Conservation (phyloP, 2,113 vertebrate species). For the Eidolon helvum region DNA sequence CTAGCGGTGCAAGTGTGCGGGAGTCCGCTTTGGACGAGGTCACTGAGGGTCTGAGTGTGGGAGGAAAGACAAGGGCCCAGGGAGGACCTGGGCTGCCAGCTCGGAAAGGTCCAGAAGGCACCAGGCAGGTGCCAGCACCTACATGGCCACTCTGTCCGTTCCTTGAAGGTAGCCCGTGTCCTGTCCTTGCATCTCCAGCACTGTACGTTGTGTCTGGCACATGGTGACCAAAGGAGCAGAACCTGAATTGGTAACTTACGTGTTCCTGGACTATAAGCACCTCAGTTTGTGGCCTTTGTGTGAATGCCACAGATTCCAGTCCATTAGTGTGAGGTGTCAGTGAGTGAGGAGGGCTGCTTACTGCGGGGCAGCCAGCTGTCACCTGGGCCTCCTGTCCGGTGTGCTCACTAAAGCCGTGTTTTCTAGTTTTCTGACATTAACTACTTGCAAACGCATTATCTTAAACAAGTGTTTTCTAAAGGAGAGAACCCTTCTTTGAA, state of each 20-base stretch:
- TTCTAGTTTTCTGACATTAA: not conserved
- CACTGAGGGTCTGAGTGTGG: not conserved
- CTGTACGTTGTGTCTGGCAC: not conserved
- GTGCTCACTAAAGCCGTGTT: not conserved
- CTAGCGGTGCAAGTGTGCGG: not conserved
- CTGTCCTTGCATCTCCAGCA: rapidly evolving
- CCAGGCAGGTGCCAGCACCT: not conserved
- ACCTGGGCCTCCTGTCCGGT: not conserved
- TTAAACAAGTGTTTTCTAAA: not conserved
- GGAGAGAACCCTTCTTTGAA: not conserved
- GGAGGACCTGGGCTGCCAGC: not conserved
- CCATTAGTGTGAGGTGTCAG: not conserved
- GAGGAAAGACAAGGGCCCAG: not conserved
- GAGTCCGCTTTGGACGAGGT: not conserved
- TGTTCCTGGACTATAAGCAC: not conserved
- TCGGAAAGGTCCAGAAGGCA: rapidly evolving
- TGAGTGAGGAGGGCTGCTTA: not conserved
- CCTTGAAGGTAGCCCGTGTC: not conserved
- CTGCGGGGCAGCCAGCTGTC: not conserved
- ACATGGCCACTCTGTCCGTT: rapidly evolving
- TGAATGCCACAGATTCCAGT: rapidly evolving
- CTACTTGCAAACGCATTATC: not conserved
- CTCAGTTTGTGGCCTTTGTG: not conserved
- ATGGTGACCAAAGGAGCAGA: not conserved
- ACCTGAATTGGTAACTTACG: no score